Evolutionary conservation across 2,113 vertebrate genomes (phyloP), one percentile per base, ranked within the genome.

Genomic region (Ellobius talpinus): DNA sequence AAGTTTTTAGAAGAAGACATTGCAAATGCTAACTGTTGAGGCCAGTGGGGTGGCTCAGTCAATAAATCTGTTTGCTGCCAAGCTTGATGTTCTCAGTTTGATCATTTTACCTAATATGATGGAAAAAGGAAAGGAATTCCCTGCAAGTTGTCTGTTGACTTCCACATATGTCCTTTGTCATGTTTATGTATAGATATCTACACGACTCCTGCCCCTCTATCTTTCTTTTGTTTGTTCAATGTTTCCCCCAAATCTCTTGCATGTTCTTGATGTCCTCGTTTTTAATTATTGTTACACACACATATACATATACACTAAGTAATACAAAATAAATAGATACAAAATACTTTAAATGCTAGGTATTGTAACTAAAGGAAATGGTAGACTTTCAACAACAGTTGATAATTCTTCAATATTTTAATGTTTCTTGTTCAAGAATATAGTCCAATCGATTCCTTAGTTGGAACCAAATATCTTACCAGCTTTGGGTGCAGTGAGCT

Each of bases 361-460:
- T 87, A 10, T 86, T 55, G 16, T 0, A 81, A 79, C 31, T 84
- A 36, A 19, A 94, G 1, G 8, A 87, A 73, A 13, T 3, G 55
- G 63, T 2, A 68, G 70, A 87, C 42, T 86, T 94, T 95, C 58
- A 65, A 33, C 29, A 92, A 76, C 96, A 33, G 31, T n/a, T n/a
- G 24, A 93, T 63, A 81, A 84, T 73, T 52, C 39, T 68, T 65
- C 45, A 90, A 23, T 55, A 79, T 86, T 92, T 88, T 66, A 70
- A 66, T 14, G 77, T 36, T 93, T 93, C 55, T 78, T 79, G 17
- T 58, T 31, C 58, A 96, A 84, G 74, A 89, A 93, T 73, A 63
- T 39, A 36, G 31, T 10, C 45, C 74, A 86, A n/a, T 3, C 31
- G 52, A 8, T 31, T 86, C 12, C 52, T 12, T 77, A 86, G 55